These are phyloP conservation scores for Lasaia peninsularis DNA, from an alignment of 1,140 invertebrate genomes.

Conservation along the genomic window DNA sequence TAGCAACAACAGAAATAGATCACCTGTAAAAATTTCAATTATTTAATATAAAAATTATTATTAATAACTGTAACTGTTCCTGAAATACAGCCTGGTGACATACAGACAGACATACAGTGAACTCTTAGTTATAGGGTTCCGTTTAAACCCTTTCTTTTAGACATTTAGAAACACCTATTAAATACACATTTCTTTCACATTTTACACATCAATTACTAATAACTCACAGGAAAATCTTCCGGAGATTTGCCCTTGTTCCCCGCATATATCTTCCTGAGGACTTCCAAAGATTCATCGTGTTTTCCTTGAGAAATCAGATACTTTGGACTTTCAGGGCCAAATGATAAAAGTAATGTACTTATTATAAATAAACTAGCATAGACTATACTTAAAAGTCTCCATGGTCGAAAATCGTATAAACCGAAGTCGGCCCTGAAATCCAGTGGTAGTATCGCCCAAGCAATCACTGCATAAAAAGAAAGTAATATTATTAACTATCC, in stretches of 20 bases:
- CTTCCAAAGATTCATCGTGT: slow-evolving; percentile 77
- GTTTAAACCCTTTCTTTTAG: no score
- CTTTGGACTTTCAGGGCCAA: slow-evolving; percentile 86
- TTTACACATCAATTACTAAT: no score
- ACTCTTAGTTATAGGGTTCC: no score
- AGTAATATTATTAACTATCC: slow-evolving; percentile 9
- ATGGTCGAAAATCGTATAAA: slow-evolving; percentile 75
- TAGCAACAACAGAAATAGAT: no score
- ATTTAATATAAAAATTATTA: no score
- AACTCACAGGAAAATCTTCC: slow-evolving; percentile 43
- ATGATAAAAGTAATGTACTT: slow-evolving; percentile 72
- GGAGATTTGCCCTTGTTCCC: slow-evolving; percentile 75
- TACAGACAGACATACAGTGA: no score
- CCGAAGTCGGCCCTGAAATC: slow-evolving; percentile 62
- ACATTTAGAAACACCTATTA: no score
- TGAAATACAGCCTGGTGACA: no score
- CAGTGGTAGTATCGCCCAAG: slow-evolving; percentile 79
- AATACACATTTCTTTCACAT: no score
- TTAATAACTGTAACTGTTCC: no score
- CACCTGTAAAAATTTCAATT: no score
- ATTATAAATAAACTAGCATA: slow-evolving; percentile 61
- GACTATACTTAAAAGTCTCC: slow-evolving; percentile 78
- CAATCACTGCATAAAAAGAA: slow-evolving; percentile 68
- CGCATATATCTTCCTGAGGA: slow-evolving; percentile 79
- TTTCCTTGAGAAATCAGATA: slow-evolving; percentile 82